Conservation (phyloP, 92 coral and sea anemone genomes). For the Chrysogorgia sp. region DNA sequence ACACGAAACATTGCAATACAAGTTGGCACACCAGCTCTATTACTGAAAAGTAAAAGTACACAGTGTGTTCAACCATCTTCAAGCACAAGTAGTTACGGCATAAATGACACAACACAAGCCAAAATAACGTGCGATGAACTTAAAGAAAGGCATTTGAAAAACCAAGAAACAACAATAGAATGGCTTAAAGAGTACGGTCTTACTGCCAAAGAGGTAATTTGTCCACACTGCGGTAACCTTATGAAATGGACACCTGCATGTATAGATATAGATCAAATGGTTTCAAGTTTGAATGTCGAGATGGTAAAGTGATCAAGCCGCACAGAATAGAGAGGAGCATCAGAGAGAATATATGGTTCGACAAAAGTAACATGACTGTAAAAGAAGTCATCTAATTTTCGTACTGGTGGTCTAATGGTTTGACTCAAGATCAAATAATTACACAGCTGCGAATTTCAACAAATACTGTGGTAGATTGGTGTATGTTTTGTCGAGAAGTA, state of each 20-base stretch:
- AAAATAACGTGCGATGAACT: too few species aligned
- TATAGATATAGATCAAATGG: slow-evolving; percentile 7
- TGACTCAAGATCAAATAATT: slow-evolving; percentile 23
- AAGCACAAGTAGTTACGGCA: too few species aligned
- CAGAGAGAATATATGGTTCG: slow-evolving; percentile 23
- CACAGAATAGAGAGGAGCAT: slow-evolving; percentile 25
- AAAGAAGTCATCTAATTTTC: slow-evolving; percentile 28
- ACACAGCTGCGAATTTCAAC: slow-evolving; percentile 20
- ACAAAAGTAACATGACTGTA: slow-evolving; percentile 17
- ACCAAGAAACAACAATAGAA: not conserved
- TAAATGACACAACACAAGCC: too few species aligned
- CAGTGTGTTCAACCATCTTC: not conserved
- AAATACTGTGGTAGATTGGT: slow-evolving; percentile 37
- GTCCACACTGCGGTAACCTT: slow-evolving; percentile 2
- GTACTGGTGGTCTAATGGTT: slow-evolving; percentile 42
- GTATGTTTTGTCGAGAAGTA: slow-evolving; percentile 24
- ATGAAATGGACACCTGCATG: slow-evolving; percentile 10
- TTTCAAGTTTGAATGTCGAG: slow-evolving; percentile 7
- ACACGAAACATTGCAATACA: too few species aligned
- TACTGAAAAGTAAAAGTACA: too few species aligned
- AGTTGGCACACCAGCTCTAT: too few species aligned
- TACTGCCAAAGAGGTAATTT: not conserved
- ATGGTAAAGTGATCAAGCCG: not conserved
- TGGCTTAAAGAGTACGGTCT: slow-evolving; percentile 13
- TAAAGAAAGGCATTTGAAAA: not conserved